Evolutionary conservation across 1,140 invertebrate genomes (phyloP), one percentile per base, ranked within the genome.

Genomic region (Cardiocondyla obscurior): DNA sequence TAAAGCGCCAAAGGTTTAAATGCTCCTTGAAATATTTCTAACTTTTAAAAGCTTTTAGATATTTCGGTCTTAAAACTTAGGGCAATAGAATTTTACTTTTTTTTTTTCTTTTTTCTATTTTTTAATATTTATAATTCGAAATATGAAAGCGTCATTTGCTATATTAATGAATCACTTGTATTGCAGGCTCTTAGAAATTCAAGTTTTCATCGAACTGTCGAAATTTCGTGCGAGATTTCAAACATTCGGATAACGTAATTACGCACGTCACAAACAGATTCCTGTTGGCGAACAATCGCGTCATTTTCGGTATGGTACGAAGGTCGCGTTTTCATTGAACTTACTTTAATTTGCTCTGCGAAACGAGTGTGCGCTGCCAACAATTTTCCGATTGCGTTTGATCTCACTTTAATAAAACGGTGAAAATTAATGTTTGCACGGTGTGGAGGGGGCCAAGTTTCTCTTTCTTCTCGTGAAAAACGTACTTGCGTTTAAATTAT

Each of bases 311-410:
- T 46, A 12, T 2, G 33, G 22, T 8, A 33, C 19, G 28, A 36
- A 64, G 12, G 7, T 49, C 42, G 58, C 73, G 62, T 79, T 79
- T 79, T 79, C 53, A 79, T 79, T 62, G 62, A 36, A 79, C 74
- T 62, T 77, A 51, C 60, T 79, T 79, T 79, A 79, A 79, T 79
- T 79, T 67, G 46, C 36, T 55, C 62, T 22, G 46, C 74, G 62
- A 69, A 69, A 79, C 74, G 62, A 69, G 62, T 79, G 25, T 79
- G 74, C 74, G 62, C 74, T 79, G 62, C 62, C 62, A 69, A 67
- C 69, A 79, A 69, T 69, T 39, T 69, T 7, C 46, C 62, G 62
- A 79, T 79, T 69, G 46, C 74, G 42, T 79, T 79, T 79, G 33
- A 79, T 79, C 46, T 69, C 33, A 33, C 46, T 79, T 79, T 67